A percentile compares a stretch with the other conserved stretches of the same genome.
These are phyloP conservation scores for Sebastes diaconus DNA, from an alignment of 2,797 vertebrate species.

Conservation along the genomic window DNA sequence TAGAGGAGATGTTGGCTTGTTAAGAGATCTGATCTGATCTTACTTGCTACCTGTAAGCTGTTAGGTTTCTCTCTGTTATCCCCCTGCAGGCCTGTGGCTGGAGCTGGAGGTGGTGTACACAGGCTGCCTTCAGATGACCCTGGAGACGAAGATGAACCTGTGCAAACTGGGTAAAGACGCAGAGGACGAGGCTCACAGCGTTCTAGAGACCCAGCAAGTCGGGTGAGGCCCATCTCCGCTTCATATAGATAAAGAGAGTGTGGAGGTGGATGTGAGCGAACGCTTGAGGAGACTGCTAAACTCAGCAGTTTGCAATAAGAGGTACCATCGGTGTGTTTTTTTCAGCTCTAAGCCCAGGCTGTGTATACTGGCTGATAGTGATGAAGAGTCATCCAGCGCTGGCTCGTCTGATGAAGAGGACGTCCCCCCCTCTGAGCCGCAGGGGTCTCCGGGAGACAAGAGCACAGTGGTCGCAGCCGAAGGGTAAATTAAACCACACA, in stretches of 20 bases:
- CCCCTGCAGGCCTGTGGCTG: constrained; percentile 87
- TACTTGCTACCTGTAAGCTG: not conserved
- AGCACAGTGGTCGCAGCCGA: constrained; percentile 63
- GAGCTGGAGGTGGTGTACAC: constrained; percentile 88
- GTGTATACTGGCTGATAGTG: constrained; percentile 86
- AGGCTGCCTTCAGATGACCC: constrained; percentile 89
- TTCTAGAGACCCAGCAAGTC: constrained; percentile 70
- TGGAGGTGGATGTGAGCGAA: not conserved
- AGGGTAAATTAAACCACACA: constrained; percentile 71
- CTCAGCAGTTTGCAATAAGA: not conserved
- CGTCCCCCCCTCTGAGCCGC: constrained; percentile 57
- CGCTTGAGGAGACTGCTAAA: not conserved
- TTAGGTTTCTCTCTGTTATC: not conserved
- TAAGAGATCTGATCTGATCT: not conserved
- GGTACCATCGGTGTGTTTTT: constrained; percentile 25
- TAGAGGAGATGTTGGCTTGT: constrained; percentile 3
- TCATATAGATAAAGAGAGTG: not conserved
- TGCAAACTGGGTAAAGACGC: constrained; percentile 87
- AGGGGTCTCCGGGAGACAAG: constrained; percentile 77
- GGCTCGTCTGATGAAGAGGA: constrained; percentile 91
- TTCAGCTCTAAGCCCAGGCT: constrained; percentile 77
- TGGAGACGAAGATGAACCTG: constrained; percentile 92
- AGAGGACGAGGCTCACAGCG: constrained; percentile 68
- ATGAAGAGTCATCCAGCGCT: constrained; percentile 88
- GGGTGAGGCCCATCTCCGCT: constrained; percentile 71